Conservation (phyloP, 2,113 vertebrate genomes). For the Ploceus nigricollis region DNA sequence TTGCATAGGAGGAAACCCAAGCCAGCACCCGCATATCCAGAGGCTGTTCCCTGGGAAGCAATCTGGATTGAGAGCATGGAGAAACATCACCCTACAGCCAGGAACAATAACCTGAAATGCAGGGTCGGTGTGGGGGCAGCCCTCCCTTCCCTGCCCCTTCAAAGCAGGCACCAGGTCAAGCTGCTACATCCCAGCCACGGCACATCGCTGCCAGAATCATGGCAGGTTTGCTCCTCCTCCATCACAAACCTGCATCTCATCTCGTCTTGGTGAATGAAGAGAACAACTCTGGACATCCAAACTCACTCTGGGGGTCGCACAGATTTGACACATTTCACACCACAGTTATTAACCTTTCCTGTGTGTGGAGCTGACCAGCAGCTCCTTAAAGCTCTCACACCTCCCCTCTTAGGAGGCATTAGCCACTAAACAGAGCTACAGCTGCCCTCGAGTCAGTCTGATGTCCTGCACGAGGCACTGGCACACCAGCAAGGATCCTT, state of each 20-base stretch:
- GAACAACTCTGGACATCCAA: neutral
- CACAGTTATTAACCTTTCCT: neutral
- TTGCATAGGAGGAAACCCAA: neutral
- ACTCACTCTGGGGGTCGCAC: neutral
- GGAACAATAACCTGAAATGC: neutral
- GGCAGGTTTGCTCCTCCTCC: neutral
- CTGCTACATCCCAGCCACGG: neutral
- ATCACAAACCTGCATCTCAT: neutral
- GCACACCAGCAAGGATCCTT: neutral
- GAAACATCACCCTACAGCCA: neutral
- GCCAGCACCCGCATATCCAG: neutral
- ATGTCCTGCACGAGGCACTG: rapidly evolving
- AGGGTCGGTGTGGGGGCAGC: neutral
- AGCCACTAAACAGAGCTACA: neutral
- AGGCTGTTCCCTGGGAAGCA: neutral
- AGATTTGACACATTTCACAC: neutral
- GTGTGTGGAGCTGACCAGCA: neutral
- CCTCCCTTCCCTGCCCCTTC: neutral
- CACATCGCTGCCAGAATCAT: neutral
- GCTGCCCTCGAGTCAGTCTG: neutral
- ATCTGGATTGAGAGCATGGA: neutral
- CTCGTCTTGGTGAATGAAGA: neutral
- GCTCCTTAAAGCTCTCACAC: neutral
- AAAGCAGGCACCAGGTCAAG: neutral
- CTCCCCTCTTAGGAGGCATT: rapidly evolving